Conservation (phyloP, 2,888 invertebrate species). For the Tupiocoris notatus region DNA sequence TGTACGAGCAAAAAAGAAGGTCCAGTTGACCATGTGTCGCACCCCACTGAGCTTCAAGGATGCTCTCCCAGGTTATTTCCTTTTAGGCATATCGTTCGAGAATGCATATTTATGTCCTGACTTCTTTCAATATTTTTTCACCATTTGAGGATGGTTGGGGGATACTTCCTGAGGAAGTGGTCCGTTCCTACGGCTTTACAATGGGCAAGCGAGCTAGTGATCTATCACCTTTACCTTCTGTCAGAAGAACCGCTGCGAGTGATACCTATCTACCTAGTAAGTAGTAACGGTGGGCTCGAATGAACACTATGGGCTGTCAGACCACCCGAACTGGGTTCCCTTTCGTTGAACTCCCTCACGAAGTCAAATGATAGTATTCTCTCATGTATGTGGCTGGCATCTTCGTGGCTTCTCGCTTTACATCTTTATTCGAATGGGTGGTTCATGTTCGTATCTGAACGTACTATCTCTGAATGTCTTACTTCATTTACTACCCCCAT, state of each 20-base stretch:
- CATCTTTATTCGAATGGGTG: constrained; percentile 23
- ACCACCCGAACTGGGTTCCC: constrained; percentile 17
- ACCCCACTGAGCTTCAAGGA: too few relatives aligned
- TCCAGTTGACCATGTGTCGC: too few relatives aligned
- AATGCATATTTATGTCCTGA: too few relatives aligned
- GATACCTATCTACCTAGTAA: constrained; percentile 22
- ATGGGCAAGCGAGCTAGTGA: too few relatives aligned
- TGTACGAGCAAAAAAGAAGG: too few relatives aligned
- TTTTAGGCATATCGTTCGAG: too few relatives aligned
- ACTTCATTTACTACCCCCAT: too few relatives aligned
- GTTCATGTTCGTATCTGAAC: too few relatives aligned
- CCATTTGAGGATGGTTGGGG: neutral
- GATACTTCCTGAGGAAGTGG: constrained; percentile 32
- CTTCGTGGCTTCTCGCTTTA: constrained; percentile 14
- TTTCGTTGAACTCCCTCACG: neutral
- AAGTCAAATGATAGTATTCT: constrained; percentile 19
- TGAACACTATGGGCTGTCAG: constrained; percentile 6
- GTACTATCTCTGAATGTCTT: too few relatives aligned
- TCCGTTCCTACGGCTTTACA: constrained; percentile 8
- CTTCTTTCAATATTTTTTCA: neutral
- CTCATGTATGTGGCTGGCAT: neutral
- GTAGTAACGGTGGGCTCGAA: too few relatives aligned
- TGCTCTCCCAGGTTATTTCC: too few relatives aligned
- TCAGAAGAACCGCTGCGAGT: neutral
- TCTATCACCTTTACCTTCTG: constrained; percentile 24